Base-by-base conservation (phyloP, 2,888 invertebrate species). In the Epinotia brunnichana region DNA sequence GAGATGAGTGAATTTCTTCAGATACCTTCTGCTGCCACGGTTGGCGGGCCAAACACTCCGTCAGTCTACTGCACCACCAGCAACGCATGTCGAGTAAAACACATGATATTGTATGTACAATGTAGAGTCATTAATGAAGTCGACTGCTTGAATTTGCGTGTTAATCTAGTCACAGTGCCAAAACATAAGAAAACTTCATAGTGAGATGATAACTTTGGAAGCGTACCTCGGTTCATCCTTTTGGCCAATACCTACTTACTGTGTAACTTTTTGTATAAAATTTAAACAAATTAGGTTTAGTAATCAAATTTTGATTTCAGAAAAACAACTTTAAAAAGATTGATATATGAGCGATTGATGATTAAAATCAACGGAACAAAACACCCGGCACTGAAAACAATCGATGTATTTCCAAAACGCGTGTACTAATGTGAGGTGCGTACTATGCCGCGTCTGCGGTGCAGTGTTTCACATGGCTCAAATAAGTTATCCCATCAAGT, bases 401-500 rank as follows among this genome's bases (percentile, higher is more conserved):
- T 44, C 54, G 19, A 61, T 48, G 56, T 72, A 44, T 15, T 61
- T 61, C 17, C 39, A 35, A 51, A 63, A 63, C 51, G 59, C 56
- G 74, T 64, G 68, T 73, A 17, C 67, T 67, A 67, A 60, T 24
- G 68, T 53, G 62, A 71, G 60, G 74, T 74, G 74, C 74, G 62
- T 24, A 53, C 71, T 74, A 74, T 56, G 74, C 71, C 71, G 74
- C 74, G 61, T 57, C 61, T 69, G 74, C 74, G 62, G 74, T 72
- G 72, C 72, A 62, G 21, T 53, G 67, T 72, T 70, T 48, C 29
- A 53, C 53, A 57, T 41, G 48, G 60, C 69, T 66, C 63, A 41
- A 51, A 39, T 35, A 51, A 19, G 70, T 51, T 59, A 57, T 57
- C 57, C 63, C 69, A 63, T 48, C 69, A 17, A 53, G n/a, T n/a